Conservation (phyloP, 2,113 vertebrate genomes). For the Hippocampus guttulatus region DNA sequence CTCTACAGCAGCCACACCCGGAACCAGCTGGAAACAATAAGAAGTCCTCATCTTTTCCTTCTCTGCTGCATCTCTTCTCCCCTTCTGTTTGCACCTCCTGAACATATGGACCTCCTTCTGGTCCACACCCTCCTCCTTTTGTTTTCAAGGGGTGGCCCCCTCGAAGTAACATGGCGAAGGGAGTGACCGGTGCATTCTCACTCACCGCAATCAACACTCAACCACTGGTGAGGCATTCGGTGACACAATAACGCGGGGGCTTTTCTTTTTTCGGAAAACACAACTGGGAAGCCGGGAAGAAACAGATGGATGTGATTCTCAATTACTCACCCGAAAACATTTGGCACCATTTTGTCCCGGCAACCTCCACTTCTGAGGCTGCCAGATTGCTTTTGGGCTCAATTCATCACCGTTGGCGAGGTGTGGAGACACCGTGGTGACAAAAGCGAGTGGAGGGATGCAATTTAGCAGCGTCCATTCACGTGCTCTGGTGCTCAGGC, state of each 20-base stretch:
- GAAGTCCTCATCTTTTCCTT: constrained; percentile 39
- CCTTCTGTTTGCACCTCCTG: background rate
- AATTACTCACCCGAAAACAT: constrained; percentile 3
- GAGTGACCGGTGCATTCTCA: constrained; percentile 51
- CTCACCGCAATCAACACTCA: constrained; percentile 58
- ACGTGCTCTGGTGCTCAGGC: background rate
- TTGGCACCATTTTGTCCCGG: constrained; percentile 8
- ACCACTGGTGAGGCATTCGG: constrained; percentile 49
- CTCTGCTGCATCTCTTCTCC: constrained; percentile 15
- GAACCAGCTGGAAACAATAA: constrained; percentile 70
- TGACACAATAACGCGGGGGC: constrained; percentile 41
- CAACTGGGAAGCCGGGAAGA: constrained; percentile 20
- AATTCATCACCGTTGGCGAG: constrained; percentile 48
- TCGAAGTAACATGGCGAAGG: constrained; percentile 27
- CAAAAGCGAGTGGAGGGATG: constrained; percentile 17
- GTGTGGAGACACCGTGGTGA: constrained; percentile 38
- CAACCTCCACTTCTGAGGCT: constrained; percentile 35
- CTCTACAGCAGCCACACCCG: constrained; percentile 63
- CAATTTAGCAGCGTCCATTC: too few species aligned
- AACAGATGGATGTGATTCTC: constrained; percentile 56
- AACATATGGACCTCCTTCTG: constrained; percentile 9
- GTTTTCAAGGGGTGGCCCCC: background rate
- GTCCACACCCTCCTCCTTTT: constrained; percentile 5
- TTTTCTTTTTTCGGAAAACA: constrained; percentile 27
- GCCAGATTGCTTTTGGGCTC: constrained; percentile 23